Conservation (phyloP, 2,113 vertebrate genomes). For the Phrynosoma platyrhinos region DNA sequence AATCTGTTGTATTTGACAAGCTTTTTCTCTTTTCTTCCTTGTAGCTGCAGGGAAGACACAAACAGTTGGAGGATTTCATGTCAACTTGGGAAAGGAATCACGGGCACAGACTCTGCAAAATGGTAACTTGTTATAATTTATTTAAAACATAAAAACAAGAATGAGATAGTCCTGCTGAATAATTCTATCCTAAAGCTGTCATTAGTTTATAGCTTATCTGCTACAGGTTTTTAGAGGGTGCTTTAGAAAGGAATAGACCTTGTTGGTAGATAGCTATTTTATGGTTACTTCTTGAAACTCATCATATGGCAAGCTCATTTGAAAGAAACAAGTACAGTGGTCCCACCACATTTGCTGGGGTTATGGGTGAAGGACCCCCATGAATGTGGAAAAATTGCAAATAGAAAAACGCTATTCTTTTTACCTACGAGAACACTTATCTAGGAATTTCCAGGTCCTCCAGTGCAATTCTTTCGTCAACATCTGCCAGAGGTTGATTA, state of each 20-base stretch:
- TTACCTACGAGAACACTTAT: too few relatives aligned
- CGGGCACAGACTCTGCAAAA: slow-evolving; percentile 92
- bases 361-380: too few relatives aligned
- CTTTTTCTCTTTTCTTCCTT: slow-evolving; percentile 11
- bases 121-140: slow-evolving; percentile 75
- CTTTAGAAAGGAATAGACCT: slow-evolving; percentile 5
- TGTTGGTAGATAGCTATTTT: slow-evolving; percentile 4
- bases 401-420: too few relatives aligned
- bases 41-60: slow-evolving; percentile 84
- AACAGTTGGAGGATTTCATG: slow-evolving; percentile 83
- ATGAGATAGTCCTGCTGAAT: not conserved
- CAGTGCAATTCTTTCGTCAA: too few relatives aligned
- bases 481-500: too few relatives aligned
- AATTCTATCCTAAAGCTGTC: not conserved
- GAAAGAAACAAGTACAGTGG: not conserved
- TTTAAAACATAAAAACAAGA: not conserved
- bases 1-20: slow-evolving; percentile 41
- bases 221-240: slow-evolving; percentile 41
- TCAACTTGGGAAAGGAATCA: slow-evolving; percentile 89
- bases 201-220: not conserved
- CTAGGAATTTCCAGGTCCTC: too few relatives aligned
- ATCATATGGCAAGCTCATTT: not conserved
- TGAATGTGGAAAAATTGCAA: too few relatives aligned
- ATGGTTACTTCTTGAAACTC: slow-evolving; percentile 29
- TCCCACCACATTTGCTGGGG: too few relatives aligned